Evolutionary conservation across 2,888 invertebrate species (phyloP).

Genomic region (Stenodera caucasica): DNA sequence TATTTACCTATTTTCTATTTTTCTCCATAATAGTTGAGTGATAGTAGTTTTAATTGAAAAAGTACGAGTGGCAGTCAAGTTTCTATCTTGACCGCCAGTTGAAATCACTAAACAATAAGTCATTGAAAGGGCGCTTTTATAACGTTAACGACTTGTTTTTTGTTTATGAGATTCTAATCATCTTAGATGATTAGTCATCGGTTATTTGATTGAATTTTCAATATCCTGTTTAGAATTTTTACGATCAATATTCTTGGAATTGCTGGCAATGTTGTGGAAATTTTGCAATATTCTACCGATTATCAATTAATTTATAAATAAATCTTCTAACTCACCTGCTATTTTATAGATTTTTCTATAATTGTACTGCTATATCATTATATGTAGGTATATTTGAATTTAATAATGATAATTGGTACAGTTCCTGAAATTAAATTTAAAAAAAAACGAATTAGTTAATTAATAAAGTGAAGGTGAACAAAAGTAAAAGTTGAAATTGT

Average conservation of each 20-base stretch:
- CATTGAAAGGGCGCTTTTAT: neutral
- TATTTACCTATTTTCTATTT: too few species aligned
- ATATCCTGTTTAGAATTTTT: neutral
- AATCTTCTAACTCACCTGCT: neutral
- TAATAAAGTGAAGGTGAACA: neutral
- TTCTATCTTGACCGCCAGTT: neutral
- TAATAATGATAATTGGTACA: neutral
- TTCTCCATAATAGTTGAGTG: too few species aligned
- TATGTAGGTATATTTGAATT: neutral
- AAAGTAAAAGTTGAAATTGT: neutral
- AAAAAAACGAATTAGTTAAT: neutral
- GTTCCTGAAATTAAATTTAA: neutral
- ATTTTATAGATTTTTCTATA: neutral
- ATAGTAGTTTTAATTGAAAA: neutral
- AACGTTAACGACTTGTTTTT: neutral
- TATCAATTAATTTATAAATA: too few species aligned
- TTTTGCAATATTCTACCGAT: too few species aligned
- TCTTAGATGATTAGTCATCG: constrained; percentile 4
- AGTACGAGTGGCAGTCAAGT: neutral
- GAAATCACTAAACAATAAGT: neutral
- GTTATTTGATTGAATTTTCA: neutral
- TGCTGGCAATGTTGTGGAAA: neutral
- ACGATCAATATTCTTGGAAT: neutral
- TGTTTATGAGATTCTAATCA: neutral
- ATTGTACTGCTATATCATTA: neutral